Evolutionary conservation across 1,140 invertebrate species (phyloP), one percentile per base, ranked within the genome.

Genomic region (Gryllus bimaculatus): DNA sequence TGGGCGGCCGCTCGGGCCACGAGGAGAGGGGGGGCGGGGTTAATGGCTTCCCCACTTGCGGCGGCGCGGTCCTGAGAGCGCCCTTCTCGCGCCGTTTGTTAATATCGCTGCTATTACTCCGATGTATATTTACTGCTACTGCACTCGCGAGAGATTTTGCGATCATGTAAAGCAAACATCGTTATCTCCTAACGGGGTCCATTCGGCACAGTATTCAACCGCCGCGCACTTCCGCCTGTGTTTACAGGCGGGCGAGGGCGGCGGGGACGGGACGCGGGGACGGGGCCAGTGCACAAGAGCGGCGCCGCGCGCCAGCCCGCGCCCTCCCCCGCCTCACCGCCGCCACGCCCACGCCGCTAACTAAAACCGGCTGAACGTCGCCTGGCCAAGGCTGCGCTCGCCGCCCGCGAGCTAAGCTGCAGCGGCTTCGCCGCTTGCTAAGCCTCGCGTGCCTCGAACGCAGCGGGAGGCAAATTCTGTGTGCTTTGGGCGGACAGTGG

Each of bases 121-220:
- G 54, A 66, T 66, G 54, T 66, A 66, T 66, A 66, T 66, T 66
- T 66, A 66, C 54, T 66, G 54, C 54, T 66, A 66, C 54, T 66
- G 54, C 54, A 66, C 54, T 66, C 54, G 54, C 54, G 54, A 66
- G 54, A 66, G 54, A 66, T n/a, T 66, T 66, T 66, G 54, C 54
- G 54, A 66, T 66, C 54, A 66, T n/a, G n/a, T 1, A 66, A 66
- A 66, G 54, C 54, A 66, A 66, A 66, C 54, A n/a, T n/a, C 7
- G 54, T 66, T 66, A 66, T 66, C 54, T 66, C 54, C 2, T 66
- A 66, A 66, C 2, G 54, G 54, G 54, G 54, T 66, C 7, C 54
- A 0, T 1, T 66, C 54, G 54, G 54, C 54, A 66, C n/a, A 66
- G 54, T 66, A 66, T 66, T 66, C 54, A 66, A 18, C 54, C 10